Percentiles rank a stretch among this genome's conserved stretches.
phyloP scores from a whole-genome alignment of 1,140 invertebrate species.

The Cydia fagiglandana region DNA sequence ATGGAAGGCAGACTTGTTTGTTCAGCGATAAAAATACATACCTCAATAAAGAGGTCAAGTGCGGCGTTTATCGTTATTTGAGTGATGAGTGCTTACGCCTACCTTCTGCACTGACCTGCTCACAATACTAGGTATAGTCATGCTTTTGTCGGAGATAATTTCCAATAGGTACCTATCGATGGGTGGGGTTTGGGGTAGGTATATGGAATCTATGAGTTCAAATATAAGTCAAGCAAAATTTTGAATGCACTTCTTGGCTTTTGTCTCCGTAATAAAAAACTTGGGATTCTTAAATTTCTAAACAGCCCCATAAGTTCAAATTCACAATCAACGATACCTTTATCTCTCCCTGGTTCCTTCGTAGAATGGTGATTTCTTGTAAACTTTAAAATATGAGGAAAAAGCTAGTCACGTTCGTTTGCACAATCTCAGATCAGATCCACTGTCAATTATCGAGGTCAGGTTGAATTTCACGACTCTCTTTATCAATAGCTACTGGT shows the following conservation, averaged over 20 bases:
- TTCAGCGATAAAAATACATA: conserved; percentile 48
- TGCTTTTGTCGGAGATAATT: not conserved
- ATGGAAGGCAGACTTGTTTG: conserved; percentile 35
- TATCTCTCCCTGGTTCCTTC: not conserved
- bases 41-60: conserved; percentile 58
- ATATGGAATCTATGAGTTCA: too few species aligned
- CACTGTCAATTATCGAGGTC: conserved; percentile 29
- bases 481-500: conserved; percentile 22
- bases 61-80: conserved; percentile 46
- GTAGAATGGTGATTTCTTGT: not conserved
- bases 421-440: conserved; percentile 27
- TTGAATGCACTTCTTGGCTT: too few species aligned
- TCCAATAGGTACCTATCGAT: not conserved
- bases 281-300: not conserved
- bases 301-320: not conserved
- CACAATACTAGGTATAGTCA: not conserved
- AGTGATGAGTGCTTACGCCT: conserved; percentile 35
- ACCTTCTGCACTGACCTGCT: conserved; percentile 45
- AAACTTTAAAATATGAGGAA: conserved; percentile 16
- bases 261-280: too few species aligned
- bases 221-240: too few species aligned
- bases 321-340: not conserved
- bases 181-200: not conserved
- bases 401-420: conserved; percentile 24
- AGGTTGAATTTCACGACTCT: conserved; percentile 32